These are phyloP conservation scores for Drosophila quinaria DNA, from an alignment of 2,888 invertebrate species.

Conservation along the genomic window DNA sequence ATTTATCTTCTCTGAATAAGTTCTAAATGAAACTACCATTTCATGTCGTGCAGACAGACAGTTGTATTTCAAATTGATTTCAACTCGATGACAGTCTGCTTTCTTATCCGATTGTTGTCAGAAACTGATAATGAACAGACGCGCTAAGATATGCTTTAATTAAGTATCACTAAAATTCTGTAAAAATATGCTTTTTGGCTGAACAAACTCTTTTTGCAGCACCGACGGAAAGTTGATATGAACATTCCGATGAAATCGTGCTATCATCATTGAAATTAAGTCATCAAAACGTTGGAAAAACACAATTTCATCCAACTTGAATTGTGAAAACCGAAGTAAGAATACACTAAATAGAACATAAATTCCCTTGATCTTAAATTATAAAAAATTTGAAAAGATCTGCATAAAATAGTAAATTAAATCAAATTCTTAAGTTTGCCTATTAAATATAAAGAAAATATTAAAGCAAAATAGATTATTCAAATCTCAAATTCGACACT, in stretches of 20 bases:
- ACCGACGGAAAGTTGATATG: slow-evolving; percentile 5
- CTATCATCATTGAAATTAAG: slow-evolving; percentile 8
- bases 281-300: slow-evolving; percentile 13
- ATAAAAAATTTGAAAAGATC: too few species aligned
- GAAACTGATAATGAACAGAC: neutral
- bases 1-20: neutral
- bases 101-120: neutral
- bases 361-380: too few species aligned
- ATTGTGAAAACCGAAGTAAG: neutral
- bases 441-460: too few species aligned
- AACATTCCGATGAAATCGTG: slow-evolving; percentile 13
- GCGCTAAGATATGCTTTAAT: slow-evolving; percentile 18
- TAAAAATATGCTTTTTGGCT: slow-evolving; percentile 2
- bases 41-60: neutral
- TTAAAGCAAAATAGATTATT: too few species aligned
- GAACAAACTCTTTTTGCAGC: neutral
- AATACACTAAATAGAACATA: slow-evolving; percentile 1
- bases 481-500: too few species aligned
- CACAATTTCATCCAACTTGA: neutral
- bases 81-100: neutral
- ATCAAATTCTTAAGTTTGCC: too few species aligned
- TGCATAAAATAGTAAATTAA: too few species aligned
- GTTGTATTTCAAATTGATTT: neutral
- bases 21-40: neutral
- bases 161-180: neutral